Conservation (phyloP, 2,113 vertebrate species). For the Anhinga anhinga region DNA sequence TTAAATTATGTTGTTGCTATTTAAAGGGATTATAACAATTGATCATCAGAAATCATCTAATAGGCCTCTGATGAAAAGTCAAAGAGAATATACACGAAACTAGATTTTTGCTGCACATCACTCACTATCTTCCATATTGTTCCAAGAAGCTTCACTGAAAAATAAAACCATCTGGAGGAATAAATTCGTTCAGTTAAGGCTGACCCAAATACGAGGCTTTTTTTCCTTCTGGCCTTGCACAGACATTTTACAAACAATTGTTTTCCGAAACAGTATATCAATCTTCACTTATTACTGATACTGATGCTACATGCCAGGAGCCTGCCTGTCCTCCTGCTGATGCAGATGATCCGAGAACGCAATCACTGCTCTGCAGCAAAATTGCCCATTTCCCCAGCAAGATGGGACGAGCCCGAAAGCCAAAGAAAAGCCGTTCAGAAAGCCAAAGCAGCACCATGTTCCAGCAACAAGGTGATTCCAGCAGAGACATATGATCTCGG, state of each 20-base stretch:
- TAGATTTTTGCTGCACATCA: not conserved
- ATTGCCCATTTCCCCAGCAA: not conserved
- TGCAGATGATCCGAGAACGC: fast-evolving
- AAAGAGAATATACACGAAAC: not conserved
- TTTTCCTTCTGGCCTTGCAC: not conserved
- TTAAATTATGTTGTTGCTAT: not conserved
- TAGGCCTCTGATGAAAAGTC: not conserved
- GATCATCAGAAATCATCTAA: not conserved
- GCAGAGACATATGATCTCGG: not conserved
- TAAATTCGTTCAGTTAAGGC: not conserved
- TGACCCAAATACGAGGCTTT: not conserved
- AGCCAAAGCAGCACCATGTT: not conserved
- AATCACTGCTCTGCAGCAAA: not conserved
- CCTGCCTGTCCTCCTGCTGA: not conserved
- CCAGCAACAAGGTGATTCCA: not conserved
- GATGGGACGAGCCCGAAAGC: fast-evolving
- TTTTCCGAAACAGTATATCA: not conserved
- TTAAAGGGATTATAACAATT: not conserved
- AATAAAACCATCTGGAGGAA: not conserved
- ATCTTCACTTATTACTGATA: not conserved
- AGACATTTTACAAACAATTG: not conserved
- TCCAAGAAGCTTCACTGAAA: not conserved
- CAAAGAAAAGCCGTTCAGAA: not conserved
- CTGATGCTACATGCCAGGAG: not conserved
- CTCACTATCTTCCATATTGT: not conserved